phyloP scores from a whole-genome alignment of 2,888 invertebrate species.

The Ophioninae sp. region DNA sequence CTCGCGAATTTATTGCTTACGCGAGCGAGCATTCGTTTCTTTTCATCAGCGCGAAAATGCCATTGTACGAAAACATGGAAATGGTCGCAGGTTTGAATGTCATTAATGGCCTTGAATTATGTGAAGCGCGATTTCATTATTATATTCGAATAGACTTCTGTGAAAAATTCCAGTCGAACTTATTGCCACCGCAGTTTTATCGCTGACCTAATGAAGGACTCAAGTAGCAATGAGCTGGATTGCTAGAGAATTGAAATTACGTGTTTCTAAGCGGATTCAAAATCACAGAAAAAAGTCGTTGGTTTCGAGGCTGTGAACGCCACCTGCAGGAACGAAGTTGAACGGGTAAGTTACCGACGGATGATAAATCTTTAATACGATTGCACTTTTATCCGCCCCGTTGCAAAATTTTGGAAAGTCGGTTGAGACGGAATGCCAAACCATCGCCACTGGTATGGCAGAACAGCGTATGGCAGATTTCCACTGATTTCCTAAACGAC shows the following conservation, averaged over 20 bases:
- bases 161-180: slow-evolving; percentile 30
- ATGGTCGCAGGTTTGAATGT: slow-evolving; percentile 2
- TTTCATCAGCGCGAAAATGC: slow-evolving; percentile 1
- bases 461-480: too few species aligned
- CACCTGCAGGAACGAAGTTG: slow-evolving; percentile 38
- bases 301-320: slow-evolving; percentile 1
- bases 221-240: slow-evolving; percentile 42
- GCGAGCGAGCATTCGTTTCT: slow-evolving; percentile 28
- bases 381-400: too few species aligned
- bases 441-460: too few species aligned
- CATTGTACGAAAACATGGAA: neutral
- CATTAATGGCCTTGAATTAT: neutral
- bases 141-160: too few species aligned
- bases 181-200: slow-evolving; percentile 33
- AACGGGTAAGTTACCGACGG: slow-evolving; percentile 12
- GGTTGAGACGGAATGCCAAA: too few species aligned
- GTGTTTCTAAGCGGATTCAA: neutral
- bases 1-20: slow-evolving; percentile 12
- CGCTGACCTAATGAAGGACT: slow-evolving; percentile 27
- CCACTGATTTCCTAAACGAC: too few species aligned
- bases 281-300: neutral
- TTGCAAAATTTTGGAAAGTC: too few species aligned
- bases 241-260: slow-evolving; percentile 1
- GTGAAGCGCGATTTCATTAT: too few species aligned
- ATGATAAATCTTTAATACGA: too few species aligned